Conservation (phyloP, 2,113 vertebrate genomes). For the Canis aureus region DNA sequence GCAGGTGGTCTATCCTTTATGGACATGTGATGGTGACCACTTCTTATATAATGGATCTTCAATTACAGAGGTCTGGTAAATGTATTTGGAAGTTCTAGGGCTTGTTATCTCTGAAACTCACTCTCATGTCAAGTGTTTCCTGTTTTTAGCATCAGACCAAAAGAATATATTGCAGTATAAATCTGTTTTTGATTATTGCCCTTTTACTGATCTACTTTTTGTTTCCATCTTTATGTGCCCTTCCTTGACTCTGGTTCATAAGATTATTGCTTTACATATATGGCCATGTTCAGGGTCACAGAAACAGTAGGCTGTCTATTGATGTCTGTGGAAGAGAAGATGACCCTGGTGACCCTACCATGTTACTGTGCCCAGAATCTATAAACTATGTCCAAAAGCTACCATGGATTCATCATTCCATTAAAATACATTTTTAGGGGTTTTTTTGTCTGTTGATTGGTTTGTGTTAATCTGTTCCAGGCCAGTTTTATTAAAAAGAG, state of each 20-base stretch:
- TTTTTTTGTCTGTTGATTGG: background rate
- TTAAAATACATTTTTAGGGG: background rate
- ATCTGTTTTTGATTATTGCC: slow-evolving; percentile 33
- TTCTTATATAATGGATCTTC: background rate
- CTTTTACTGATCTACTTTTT: slow-evolving; percentile 48
- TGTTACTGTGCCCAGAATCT: slow-evolving; percentile 48
- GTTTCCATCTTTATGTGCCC: slow-evolving; percentile 42
- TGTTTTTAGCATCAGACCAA: slow-evolving; percentile 36
- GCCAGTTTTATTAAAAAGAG: slow-evolving; percentile 39
- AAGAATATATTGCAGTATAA: background rate
- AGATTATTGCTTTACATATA: slow-evolving; percentile 22
- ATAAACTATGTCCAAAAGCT: slow-evolving; percentile 34
- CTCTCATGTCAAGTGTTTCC: background rate
- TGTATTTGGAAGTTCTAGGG: background rate
- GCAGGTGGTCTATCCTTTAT: background rate
- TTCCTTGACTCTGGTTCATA: slow-evolving; percentile 26
- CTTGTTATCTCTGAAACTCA: slow-evolving; percentile 3
- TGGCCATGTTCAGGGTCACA: background rate
- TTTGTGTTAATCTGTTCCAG: slow-evolving; percentile 29
- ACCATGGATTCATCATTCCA: background rate
- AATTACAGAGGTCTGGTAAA: slow-evolving; percentile 46
- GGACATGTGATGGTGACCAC: background rate
- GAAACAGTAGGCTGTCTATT: slow-evolving; percentile 33
- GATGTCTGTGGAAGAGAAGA: slow-evolving; percentile 22
- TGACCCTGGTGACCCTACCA: background rate